These are phyloP conservation scores for Micropterix aruncella DNA, from an alignment of 2,888 invertebrate genomes.

Conservation along the genomic window DNA sequence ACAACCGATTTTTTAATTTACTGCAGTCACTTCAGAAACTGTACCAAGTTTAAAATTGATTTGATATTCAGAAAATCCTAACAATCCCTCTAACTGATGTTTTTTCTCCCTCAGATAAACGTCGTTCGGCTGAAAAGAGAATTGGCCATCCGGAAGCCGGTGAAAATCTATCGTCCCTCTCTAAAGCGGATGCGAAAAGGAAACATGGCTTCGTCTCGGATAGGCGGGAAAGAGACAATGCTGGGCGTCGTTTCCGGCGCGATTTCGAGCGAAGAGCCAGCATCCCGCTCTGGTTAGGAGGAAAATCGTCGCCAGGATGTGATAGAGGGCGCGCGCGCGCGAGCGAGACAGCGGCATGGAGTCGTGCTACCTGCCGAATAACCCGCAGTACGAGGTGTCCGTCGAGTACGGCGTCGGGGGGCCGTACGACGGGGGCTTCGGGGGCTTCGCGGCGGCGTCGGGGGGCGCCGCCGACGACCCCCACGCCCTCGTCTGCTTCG, in stretches of 20 bases:
- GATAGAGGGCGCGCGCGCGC: background rate
- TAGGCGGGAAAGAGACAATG: background rate
- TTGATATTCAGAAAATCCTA: too few species aligned
- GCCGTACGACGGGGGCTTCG: constrained; percentile 23
- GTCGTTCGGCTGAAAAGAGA: too few species aligned
- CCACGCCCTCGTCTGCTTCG: constrained; percentile 9
- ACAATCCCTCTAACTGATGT: too few species aligned
- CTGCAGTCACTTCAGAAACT: too few species aligned
- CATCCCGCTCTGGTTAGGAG: background rate
- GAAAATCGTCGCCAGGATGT: background rate
- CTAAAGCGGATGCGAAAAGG: too few species aligned
- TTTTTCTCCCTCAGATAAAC: too few species aligned
- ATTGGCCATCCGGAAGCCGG: too few species aligned
- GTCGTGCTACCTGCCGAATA: constrained; percentile 48
- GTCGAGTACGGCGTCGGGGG: constrained; percentile 28
- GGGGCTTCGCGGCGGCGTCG: constrained; percentile 23
- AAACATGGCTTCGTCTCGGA: background rate
- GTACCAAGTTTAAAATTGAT: too few species aligned
- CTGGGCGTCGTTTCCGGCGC: background rate
- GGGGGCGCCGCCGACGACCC: constrained; percentile 18
- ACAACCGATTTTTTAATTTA: too few species aligned
- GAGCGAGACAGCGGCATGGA: constrained; percentile 27
- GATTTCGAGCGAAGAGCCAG: background rate
- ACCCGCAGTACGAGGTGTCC: constrained; percentile 48
- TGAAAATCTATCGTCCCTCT: too few species aligned